Evolutionary conservation across 2,113 vertebrate genomes (phyloP).

Genomic region (Catharus minimus): DNA sequence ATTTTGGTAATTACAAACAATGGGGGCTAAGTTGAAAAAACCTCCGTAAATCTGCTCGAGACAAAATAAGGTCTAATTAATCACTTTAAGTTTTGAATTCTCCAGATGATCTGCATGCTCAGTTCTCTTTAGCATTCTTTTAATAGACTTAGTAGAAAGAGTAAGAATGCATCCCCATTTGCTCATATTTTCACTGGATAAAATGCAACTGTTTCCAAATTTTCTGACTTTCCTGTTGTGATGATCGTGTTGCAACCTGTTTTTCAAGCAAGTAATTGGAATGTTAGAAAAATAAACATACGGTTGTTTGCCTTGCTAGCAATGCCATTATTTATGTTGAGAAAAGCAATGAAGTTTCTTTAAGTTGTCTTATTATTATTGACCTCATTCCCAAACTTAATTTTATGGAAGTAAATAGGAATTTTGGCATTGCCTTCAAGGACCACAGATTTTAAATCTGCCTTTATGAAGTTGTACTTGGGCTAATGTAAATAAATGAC

Average conservation of each 20-base stretch:
- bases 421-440: neutral
- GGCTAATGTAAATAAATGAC: neutral
- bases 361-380: neutral
- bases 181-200: conserved; percentile 16
- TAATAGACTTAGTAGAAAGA: conserved; percentile 48
- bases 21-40: conserved; percentile 73
- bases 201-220: conserved; percentile 43
- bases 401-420: neutral
- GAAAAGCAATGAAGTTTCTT: neutral
- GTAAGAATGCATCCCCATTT: conserved; percentile 25
- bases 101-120: conserved; percentile 69
- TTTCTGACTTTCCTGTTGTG: conserved; percentile 18
- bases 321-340: neutral
- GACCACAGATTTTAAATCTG: neutral
- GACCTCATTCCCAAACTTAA: neutral
- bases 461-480: neutral
- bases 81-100: conserved; percentile 78
- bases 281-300: conserved; percentile 51
- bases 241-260: neutral
- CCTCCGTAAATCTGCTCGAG: conserved; percentile 74
- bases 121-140: conserved; percentile 55
- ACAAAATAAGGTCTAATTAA: conserved; percentile 83
- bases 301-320: neutral
- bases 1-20: conserved; percentile 80
- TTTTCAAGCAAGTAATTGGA: conserved; percentile 37